A percentile compares a stretch with the other conserved stretches of the same genome.
Evolutionary conservation across 2,797 vertebrate genomes (phyloP).

Genomic region (Chaenodraco wilsoni): DNA sequence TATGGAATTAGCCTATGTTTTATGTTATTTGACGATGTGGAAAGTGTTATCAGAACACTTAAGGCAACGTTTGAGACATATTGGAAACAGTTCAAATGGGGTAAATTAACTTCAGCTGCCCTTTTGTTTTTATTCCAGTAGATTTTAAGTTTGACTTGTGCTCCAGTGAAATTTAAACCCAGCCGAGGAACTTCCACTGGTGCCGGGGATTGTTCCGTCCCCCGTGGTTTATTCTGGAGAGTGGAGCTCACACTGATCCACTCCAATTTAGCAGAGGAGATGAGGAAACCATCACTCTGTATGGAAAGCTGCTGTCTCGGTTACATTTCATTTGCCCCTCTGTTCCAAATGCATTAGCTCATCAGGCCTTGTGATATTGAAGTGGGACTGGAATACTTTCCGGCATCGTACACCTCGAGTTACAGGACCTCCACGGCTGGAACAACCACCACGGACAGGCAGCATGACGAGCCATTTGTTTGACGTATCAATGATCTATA

Average conservation of each 20-base stretch:
- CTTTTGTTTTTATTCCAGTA: slow-evolving; percentile 11
- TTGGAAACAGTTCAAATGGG: slow-evolving; percentile 9
- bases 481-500: slow-evolving; percentile 7
- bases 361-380: slow-evolving; percentile 11
- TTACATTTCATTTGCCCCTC: slow-evolving; percentile 43
- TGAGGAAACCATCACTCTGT: slow-evolving; percentile 23
- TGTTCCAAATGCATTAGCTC: slow-evolving; percentile 32
- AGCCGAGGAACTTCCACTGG: background rate
- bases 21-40: background rate
- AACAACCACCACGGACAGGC: background rate
- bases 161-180: slow-evolving; percentile 8
- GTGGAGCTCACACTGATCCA: slow-evolving; percentile 44
- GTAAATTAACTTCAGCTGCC: slow-evolving; percentile 29
- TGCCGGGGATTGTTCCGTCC: slow-evolving; percentile 27
- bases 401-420: slow-evolving; percentile 12
- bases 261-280: slow-evolving; percentile 39
- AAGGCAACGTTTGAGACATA: slow-evolving; percentile 11
- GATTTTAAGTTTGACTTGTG: slow-evolving; percentile 8
- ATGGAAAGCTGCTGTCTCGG: slow-evolving; percentile 18
- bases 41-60: slow-evolving; percentile 4
- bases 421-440: slow-evolving; percentile 23
- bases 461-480: background rate
- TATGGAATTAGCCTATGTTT: background rate
- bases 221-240: slow-evolving; percentile 24
- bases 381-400: slow-evolving; percentile 31